Base-by-base conservation (phyloP, 2,888 invertebrate species). In the Leptopilina myrica region DNA sequence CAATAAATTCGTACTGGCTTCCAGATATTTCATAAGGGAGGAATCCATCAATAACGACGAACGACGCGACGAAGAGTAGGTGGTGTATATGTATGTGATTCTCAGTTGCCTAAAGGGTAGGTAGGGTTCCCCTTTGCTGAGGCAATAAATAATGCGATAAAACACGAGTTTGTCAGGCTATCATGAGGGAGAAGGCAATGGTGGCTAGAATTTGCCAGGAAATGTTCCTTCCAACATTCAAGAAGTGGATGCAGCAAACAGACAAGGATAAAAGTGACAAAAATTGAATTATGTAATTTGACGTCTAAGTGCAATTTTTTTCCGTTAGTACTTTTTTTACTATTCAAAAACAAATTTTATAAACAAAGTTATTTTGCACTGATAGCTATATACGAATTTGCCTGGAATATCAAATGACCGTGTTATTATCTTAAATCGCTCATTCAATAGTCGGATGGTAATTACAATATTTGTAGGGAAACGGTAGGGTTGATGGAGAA, bases 91-190 rank as follows among this genome's bases (percentile, higher is more conserved):
- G 83, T 80, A 83, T 83, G 85, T 83, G 85, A 86, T 86, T 85
- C 84, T 85, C 84, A 85, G 83, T 81, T 82, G 84, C 80, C 84
- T 79, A 69, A 69, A 14, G 69, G 69, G 67, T 46, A 67, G 67
- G 85, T 84, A 84, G 78, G 84, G 83, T 87, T 83, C 87, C 86
- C 87, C 87, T 86, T 84, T 82, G 84, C 83, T 81, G 84, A 84
- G 83, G 89, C 89, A 90, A 91, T 91, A 91, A 91, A 91, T 91
- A 91, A 91, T 91, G 87, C 91, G 91, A 91, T 91, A 91, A 91
- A 91, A 91, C 91, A 91, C 90, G 91, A 91, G 90, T 91, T 90
- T 90, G 90, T 89, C 90, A 86, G 88, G 87, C 89, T 87, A 89
- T 89, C 90, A 88, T 87, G 88, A 87, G 86, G 84, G 82, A 85